Conservation (phyloP, 2,888 invertebrate genomes). For the Meganola albula region DNA sequence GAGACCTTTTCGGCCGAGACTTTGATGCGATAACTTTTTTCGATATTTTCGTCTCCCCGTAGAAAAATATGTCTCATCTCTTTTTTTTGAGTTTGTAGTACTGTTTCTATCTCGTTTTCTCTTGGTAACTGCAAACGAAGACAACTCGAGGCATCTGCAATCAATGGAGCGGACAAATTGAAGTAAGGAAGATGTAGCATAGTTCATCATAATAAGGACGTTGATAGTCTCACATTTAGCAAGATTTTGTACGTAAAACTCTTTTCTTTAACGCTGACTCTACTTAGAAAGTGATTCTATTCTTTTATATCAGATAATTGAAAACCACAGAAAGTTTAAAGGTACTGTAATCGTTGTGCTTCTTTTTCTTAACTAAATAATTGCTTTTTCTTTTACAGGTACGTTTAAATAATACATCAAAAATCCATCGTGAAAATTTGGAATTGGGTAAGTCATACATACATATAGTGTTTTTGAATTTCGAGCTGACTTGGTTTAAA, state of each 20-base stretch:
- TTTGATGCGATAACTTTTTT: slow-evolving; percentile 75
- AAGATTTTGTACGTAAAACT: slow-evolving; percentile 46
- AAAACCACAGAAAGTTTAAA: no score
- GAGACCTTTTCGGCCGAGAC: slow-evolving; percentile 67
- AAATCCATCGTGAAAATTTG: no score
- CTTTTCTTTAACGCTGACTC: slow-evolving; percentile 19
- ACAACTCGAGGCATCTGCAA: slow-evolving; percentile 69
- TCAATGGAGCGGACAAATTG: slow-evolving; percentile 76
- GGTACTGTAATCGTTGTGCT: no score
- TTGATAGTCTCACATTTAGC: slow-evolving; percentile 26
- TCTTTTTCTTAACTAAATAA: no score
- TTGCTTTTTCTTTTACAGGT: no score
- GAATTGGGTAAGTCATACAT: no score
- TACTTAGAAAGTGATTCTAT: slow-evolving; percentile 27
- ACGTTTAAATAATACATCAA: no score
- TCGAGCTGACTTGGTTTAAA: no score
- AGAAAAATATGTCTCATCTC: slow-evolving; percentile 53
- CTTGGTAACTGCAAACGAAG: slow-evolving; percentile 58
- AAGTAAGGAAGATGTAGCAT: slow-evolving; percentile 68
- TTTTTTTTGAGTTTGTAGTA: slow-evolving; percentile 32
- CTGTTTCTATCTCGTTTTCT: slow-evolving; percentile 41
- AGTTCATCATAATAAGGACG: slow-evolving; percentile 59
- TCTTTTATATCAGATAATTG: slow-evolving; percentile 31
- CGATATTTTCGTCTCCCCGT: slow-evolving; percentile 62
- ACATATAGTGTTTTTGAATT: no score